Evolutionary conservation across 2,888 invertebrate genomes (phyloP), one percentile per base, ranked within the genome.

Genomic region (Quadroppia sp.): DNA sequence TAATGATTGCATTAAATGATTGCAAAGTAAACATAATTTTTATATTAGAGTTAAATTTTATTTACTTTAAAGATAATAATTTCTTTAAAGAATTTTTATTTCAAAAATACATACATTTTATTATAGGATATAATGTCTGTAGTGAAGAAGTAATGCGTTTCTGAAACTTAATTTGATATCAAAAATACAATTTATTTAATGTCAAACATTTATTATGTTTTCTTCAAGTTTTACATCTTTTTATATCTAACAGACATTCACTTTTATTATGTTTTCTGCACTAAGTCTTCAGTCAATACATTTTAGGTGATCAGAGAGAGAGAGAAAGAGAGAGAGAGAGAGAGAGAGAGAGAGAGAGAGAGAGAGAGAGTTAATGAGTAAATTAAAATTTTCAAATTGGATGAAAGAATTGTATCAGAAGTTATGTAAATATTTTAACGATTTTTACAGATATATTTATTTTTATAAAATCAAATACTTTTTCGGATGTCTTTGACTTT

Each of bases 121-220:
- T 45, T 50, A 20, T n/a, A 23, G 50, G 20, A 23, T 15, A 6
- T 50, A 50, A 3, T 50, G n/a, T 20, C 15, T 20, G 6, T 7
- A 50, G 20, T 20, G 20, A 50, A n/a, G 23, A 3, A 23, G 4
- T 50, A 50, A 50, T 50, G 20, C 2, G 13, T 50, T 50, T 50
- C 15, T 50, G 20, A 45, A 50, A 45, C 50, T 50, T 50, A 50
- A 50, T 50, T 50, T 50, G n/a, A 4, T 50, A 20, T 50, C n/a
- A 50, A 50, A 40, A 50, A 50, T 50, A n/a, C 50, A 3, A 50
- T 50, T 50, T 50, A 50, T 50, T 50, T 50, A 50, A 50, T 50
- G 50, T 50, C 20, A 15, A 15, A 50, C 50, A 50, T 50, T 50
- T 50, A 50, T 50, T 50, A 15, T 23, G 50, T 50, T 50, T 50